phyloP scores from a whole-genome alignment of 2,797 vertebrate species.

The Craterocephalus amniculus region DNA sequence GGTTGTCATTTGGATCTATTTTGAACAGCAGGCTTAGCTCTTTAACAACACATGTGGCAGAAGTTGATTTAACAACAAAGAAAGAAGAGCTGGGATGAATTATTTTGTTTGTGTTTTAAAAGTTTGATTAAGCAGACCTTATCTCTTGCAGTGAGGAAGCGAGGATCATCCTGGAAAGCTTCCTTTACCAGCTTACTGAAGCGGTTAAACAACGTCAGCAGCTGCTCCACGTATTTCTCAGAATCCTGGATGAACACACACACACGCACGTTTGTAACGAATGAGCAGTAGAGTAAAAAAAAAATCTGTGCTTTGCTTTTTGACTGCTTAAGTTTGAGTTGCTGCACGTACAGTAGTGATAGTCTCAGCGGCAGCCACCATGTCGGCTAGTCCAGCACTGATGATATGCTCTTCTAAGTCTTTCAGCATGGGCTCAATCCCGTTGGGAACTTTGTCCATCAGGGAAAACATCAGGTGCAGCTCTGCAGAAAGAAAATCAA shows the following conservation, averaged over 20 bases:
- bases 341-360: constrained; percentile 91
- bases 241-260: constrained; percentile 86
- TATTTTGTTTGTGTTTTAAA: neutral
- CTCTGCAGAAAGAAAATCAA: constrained; percentile 76
- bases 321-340: neutral
- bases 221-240: constrained; percentile 97
- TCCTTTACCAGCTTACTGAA: constrained; percentile 99
- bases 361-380: constrained; percentile 97
- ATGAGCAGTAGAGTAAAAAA: too few relatives aligned
- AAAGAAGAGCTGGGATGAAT: too few relatives aligned
- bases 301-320: too few relatives aligned
- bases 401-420: constrained; percentile 96
- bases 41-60: too few relatives aligned
- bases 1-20: too few relatives aligned
- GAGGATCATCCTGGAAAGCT: constrained; percentile 96
- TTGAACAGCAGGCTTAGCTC: too few relatives aligned
- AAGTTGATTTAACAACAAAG: too few relatives aligned
- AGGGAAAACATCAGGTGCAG: constrained; percentile 97
- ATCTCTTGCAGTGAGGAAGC: constrained; percentile 97
- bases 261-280: neutral
- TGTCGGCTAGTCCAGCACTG: constrained; percentile 94
- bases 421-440: constrained; percentile 97
- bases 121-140: constrained; percentile 82
- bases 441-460: constrained; percentile 97
- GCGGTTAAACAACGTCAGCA: constrained; percentile 96